Evolutionary conservation across 2,797 vertebrate genomes (phyloP), one percentile per base, ranked within the genome.

Genomic region (Gadopsis marmoratus): DNA sequence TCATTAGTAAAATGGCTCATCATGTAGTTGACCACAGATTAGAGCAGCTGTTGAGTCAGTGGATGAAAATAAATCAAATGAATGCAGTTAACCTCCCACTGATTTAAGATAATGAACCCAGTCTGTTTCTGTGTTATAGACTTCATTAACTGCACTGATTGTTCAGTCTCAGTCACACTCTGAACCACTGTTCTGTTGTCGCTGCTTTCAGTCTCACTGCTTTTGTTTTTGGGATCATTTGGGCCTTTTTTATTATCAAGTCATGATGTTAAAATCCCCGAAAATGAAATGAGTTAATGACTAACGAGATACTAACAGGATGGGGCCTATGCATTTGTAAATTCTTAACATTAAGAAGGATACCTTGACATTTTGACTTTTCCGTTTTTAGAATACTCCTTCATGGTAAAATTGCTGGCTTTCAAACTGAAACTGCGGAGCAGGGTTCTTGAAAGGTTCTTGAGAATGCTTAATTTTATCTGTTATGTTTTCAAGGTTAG

Each of bases 331-430:
- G 35, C 65, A 33, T 43, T 37, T 62, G 19, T 33, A 56, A 59
- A 43, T 33, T 54, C 29, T 73, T 66, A 69, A 55, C 56, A 76
- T 79, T 78, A 13, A 31, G 29, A 86, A 81, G 89, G 89, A 83
- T 87, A 78, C 84, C 81, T 85, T 88, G 88, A 86, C 74, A 58
- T 86, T 88, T 85, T 79, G 4, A 53, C 2, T 41, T 50, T 0
- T 3, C 19, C 48, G 5, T 50, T 41, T 39, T 39, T 10, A 23
- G 7, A 23, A 47, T 39, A 51, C 39, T 72, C 31, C 16, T 12
- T 35, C 23, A 33, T 37, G 7, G 26, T 56, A 4, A 47, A 33
- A 48, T 12, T 13, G 29, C 23, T 45, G 5, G 35, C 54, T 50
- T 47, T 47, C 0, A 47, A 62, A 33, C 5, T 45, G 13, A 43